These are phyloP conservation scores for Lepidonotus clava DNA, from an alignment of 2,888 invertebrate genomes.

Conservation along the genomic window DNA sequence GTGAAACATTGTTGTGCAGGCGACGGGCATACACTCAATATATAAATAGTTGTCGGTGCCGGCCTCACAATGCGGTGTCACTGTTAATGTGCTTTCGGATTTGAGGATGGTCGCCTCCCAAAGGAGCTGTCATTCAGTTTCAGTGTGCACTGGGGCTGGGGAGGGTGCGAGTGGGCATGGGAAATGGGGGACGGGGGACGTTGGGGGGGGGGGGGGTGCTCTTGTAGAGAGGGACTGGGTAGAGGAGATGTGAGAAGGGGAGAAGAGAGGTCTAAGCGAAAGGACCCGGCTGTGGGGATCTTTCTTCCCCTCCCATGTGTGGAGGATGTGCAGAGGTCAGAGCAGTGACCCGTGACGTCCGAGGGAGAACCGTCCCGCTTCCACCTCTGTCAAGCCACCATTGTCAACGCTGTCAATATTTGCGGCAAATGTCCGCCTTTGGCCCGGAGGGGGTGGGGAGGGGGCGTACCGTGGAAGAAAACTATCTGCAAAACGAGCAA, in stretches of 20 bases:
- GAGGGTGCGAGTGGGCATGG: not conserved
- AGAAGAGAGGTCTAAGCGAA: not conserved
- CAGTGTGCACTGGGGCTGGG: not conserved
- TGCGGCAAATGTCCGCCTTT: not conserved
- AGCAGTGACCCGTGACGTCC: no score
- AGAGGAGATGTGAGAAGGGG: not conserved
- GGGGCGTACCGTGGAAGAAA: no score
- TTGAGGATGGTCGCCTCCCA: not conserved
- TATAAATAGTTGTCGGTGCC: constrained; percentile 9
- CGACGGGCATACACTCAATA: constrained; percentile 3
- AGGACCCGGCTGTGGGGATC: no score
- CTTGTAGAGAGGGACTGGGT: not conserved
- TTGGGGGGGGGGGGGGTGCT: not conserved
- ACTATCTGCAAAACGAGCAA: constrained; percentile 37
- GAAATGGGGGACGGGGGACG: not conserved
- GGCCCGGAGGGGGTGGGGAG: no score
- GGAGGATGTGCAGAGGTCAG: no score
- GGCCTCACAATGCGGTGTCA: not conserved
- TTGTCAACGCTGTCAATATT: constrained; percentile 27
- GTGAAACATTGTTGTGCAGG: constrained; percentile 30
- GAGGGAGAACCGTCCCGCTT: not conserved
- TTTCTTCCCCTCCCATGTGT: no score
- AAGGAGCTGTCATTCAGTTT: not conserved
- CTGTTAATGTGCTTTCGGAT: constrained; percentile 43
- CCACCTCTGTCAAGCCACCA: not conserved